Base-by-base conservation (phyloP, 1,140 invertebrate species). In the Whitmania pigra region DNA sequence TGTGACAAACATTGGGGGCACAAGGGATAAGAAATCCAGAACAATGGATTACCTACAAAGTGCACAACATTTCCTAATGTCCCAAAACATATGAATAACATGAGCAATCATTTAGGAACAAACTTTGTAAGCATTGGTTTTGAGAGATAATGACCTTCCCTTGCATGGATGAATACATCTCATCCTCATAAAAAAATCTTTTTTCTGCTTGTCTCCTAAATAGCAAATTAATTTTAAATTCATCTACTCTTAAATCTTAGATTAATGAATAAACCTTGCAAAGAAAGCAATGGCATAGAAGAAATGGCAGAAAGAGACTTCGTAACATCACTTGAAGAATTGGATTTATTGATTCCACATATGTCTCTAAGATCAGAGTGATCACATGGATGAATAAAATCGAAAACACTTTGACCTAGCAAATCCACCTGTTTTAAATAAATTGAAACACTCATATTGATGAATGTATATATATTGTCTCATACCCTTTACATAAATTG, bases 301-400 rank as follows among this genome's bases (percentile, higher is more conserved):
- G 43, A 49, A 49, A 49, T 49, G 9, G 43, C 43, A 49, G 43
- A 49, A 49, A 49, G 43, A 49, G 43, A 11, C 77, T 79, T 77
- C 31, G 75, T 79, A 73, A 75, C 80, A 57, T 76, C 74, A 27
- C 63, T 63, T 53, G 63, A 71, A 71, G 70, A 79, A 73, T 88
- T 88, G 36, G 17, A 55, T 55, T 53, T 66, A n/a, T 31, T 63
- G 40, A 72, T 77, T 75, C 15, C 84, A 76, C 0, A 83, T 22
- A 90, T 87, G 72, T 93, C 89, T 67, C 87, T 88, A 20, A 96
- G 87, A 81, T 97, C 93, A 54, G 90, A 90, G 78, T 96, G 93
- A 82, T 97, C 93, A 79, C 93, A 94, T 13, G 92, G 92, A 82
- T 81, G 80, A n/a, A 76, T 72, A 72, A 78, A 81, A 49, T 81